A percentile compares a stretch with the other conserved stretches of the same genome.
Evolutionary conservation across 2,113 vertebrate species (phyloP).

Genomic region (Sakesphorus luctuosus): DNA sequence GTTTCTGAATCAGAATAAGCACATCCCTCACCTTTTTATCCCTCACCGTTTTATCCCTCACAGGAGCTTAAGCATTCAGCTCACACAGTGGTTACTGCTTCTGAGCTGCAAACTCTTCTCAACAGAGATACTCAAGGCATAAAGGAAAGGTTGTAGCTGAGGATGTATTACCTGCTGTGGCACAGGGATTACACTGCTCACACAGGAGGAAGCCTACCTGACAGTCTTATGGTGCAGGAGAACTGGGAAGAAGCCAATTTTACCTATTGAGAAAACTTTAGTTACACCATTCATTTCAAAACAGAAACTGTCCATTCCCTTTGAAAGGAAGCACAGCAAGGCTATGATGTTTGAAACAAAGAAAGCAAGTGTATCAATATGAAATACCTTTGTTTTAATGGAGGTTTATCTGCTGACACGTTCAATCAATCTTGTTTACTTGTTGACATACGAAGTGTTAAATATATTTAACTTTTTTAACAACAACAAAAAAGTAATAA

Average conservation of each 20-base stretch:
- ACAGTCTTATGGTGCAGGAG: fast-evolving
- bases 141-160: background rate
- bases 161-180: background rate
- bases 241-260: background rate
- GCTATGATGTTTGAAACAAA: background rate
- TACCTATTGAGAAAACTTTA: background rate
- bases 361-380: background rate
- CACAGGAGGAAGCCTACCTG: background rate
- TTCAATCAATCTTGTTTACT: background rate
- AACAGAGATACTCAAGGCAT: background rate
- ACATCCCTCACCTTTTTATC: background rate
- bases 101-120: background rate
- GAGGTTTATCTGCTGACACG: background rate
- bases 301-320: background rate
- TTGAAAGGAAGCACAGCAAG: background rate
- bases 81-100: background rate
- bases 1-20: background rate
- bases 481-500: background rate
- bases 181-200: background rate
- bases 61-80: background rate
- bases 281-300: background rate
- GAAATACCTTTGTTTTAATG: background rate
- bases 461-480: background rate
- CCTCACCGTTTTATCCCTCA: background rate
- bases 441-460: background rate